phyloP scores from a whole-genome alignment of 1,140 invertebrate genomes.

The Dreissena rostriformis region DNA sequence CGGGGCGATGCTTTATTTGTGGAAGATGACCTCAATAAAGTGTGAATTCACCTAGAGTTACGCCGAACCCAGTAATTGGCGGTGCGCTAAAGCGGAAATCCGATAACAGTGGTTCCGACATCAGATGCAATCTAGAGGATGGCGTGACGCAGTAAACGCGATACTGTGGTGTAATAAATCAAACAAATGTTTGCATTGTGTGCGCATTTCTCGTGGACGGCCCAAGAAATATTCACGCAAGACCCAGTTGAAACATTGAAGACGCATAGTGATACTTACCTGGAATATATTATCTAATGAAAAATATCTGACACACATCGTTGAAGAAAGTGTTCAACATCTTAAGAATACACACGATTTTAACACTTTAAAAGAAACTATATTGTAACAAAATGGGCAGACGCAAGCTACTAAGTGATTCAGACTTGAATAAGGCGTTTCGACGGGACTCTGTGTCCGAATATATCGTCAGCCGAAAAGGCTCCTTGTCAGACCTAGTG shows the following conservation, averaged over 20 bases:
- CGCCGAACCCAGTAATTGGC: no score
- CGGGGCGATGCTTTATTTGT: background rate
- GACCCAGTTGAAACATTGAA: no score
- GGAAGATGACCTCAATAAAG: no score
- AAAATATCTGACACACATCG: background rate
- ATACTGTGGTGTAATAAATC: background rate
- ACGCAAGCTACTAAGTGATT: constrained; percentile 27
- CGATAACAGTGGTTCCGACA: background rate
- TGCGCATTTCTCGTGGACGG: no score
- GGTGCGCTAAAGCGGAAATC: background rate
- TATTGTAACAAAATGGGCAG: constrained; percentile 26
- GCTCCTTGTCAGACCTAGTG: constrained; percentile 46
- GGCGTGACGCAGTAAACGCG: background rate
- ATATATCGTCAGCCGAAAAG: constrained; percentile 38
- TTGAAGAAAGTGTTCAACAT: background rate
- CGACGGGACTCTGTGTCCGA: constrained; percentile 42
- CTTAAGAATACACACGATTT: background rate
- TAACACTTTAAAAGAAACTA: background rate
- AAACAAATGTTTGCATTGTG: no score
- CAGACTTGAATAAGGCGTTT: constrained; percentile 5
- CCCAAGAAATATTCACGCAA: no score
- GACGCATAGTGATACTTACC: no score
- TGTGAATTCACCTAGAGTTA: no score
- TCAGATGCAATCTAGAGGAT: background rate
- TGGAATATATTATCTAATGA: background rate